These are phyloP conservation scores for Anniella stebbinsi DNA, from an alignment of 2,797 vertebrate species.

Conservation along the genomic window DNA sequence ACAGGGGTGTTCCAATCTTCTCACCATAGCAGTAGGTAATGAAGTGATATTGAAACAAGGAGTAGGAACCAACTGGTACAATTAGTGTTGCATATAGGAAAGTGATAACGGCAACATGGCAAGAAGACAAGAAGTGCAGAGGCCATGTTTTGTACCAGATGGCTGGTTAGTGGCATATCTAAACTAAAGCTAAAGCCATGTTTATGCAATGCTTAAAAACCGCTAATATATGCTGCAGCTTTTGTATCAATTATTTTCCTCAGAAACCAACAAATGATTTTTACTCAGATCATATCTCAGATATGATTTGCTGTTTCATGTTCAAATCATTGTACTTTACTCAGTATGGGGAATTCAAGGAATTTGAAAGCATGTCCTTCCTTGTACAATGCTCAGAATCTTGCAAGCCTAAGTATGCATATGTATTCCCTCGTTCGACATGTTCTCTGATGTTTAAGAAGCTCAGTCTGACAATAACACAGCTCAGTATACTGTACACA, in stretches of 20 bases:
- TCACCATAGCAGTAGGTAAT: slow-evolving; percentile 2
- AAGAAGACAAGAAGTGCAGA: slow-evolving; percentile 10
- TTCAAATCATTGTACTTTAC: neutral
- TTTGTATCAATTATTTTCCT: neutral
- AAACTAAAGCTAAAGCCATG: neutral
- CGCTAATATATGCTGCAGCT: neutral
- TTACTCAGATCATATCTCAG: neutral
- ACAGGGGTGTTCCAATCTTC: neutral
- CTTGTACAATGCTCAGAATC: neutral
- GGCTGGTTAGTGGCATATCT: slow-evolving; percentile 3
- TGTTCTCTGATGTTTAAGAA: neutral
- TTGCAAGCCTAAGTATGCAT: neutral
- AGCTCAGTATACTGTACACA: neutral
- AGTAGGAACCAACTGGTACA: slow-evolving; percentile 10
- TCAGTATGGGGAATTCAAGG: neutral
- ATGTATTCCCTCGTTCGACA: neutral
- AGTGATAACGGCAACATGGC: slow-evolving; percentile 4
- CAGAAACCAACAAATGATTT: neutral
- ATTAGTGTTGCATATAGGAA: neutral
- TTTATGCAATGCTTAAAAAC: neutral
- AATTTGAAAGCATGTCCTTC: neutral
- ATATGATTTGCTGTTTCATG: neutral
- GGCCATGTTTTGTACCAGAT: slow-evolving; percentile 7
- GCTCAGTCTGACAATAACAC: neutral
- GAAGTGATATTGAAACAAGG: neutral